phyloP scores from a whole-genome alignment of 2,888 invertebrate species.

The Polyommatus icarus region DNA sequence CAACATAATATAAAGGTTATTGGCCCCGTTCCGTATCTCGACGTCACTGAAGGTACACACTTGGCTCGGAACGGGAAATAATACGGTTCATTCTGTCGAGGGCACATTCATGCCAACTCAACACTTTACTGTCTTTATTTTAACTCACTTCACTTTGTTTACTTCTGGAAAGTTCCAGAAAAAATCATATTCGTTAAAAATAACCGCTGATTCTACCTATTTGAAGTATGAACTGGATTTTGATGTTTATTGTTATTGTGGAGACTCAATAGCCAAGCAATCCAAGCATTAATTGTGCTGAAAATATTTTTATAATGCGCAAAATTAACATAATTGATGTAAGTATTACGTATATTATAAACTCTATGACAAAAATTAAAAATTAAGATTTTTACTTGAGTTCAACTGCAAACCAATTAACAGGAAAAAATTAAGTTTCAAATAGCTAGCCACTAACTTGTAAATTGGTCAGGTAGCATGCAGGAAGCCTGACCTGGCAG shows the following conservation, averaged over 20 bases:
- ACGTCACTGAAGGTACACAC: constrained; percentile 63
- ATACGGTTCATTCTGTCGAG: constrained; percentile 72
- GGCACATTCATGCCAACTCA: constrained; percentile 48
- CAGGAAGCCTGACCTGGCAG: neutral
- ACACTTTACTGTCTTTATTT: constrained; percentile 42
- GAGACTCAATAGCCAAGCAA: neutral
- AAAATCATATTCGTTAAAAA: neutral
- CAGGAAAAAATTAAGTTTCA: neutral
- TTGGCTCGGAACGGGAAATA: constrained; percentile 73
- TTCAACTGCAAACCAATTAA: neutral
- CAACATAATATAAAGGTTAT: constrained; percentile 60
- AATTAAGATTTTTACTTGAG: neutral
- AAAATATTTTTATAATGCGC: neutral
- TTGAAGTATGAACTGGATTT: neutral
- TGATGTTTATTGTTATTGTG: neutral
- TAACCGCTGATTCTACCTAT: neutral
- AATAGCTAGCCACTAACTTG: neutral
- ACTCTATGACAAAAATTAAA: neutral
- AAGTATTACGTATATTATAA: too few relatives aligned
- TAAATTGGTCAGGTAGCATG: constrained; percentile 3
- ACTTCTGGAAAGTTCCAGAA: constrained; percentile 11
- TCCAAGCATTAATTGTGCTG: neutral
- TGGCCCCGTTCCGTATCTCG: constrained; percentile 67
- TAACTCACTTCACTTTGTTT: neutral
- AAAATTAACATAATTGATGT: neutral